Conservation (phyloP, 2,113 vertebrate species). For the Silurus glanis region DNA sequence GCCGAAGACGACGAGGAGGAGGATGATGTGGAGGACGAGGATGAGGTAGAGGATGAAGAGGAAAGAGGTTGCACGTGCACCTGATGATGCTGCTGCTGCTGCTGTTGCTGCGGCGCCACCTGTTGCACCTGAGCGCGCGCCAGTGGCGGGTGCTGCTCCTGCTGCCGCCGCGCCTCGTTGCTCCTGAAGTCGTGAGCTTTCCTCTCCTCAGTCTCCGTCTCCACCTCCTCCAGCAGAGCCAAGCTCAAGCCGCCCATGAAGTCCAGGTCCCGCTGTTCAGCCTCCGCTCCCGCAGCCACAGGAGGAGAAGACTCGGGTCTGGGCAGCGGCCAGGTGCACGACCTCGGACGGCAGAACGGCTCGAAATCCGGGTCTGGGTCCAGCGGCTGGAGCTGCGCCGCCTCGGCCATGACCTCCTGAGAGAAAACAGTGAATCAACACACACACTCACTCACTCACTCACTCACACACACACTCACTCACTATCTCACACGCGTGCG, state of each 20-base stretch:
- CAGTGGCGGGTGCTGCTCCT: constrained; percentile 56
- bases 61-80: constrained; percentile 69
- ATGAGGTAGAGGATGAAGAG: constrained; percentile 64
- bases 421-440: background rate
- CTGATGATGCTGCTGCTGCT: constrained; percentile 48
- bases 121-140: constrained; percentile 61
- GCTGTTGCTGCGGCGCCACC: constrained; percentile 33
- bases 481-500: background rate
- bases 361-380: constrained; percentile 86
- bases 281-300: constrained; percentile 76
- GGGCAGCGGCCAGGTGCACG: constrained; percentile 84
- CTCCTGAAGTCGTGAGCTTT: constrained; percentile 55
- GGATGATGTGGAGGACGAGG: constrained; percentile 59
- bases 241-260: constrained; percentile 80
- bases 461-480: background rate
- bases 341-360: constrained; percentile 81
- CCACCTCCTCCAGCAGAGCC: constrained; percentile 79
- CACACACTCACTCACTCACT: background rate
- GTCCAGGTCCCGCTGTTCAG: constrained; percentile 77
- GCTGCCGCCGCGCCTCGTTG: constrained; percentile 58
- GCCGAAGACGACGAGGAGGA: constrained; percentile 58
- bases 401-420: constrained; percentile 73
- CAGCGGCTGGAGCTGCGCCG: constrained; percentile 68
- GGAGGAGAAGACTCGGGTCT: constrained; percentile 87
- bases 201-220: constrained; percentile 72